A percentile compares a stretch with the other conserved stretches of the same genome.
Evolutionary conservation across 2,113 vertebrate species (phyloP).

Genomic region (Centropus unirufus): DNA sequence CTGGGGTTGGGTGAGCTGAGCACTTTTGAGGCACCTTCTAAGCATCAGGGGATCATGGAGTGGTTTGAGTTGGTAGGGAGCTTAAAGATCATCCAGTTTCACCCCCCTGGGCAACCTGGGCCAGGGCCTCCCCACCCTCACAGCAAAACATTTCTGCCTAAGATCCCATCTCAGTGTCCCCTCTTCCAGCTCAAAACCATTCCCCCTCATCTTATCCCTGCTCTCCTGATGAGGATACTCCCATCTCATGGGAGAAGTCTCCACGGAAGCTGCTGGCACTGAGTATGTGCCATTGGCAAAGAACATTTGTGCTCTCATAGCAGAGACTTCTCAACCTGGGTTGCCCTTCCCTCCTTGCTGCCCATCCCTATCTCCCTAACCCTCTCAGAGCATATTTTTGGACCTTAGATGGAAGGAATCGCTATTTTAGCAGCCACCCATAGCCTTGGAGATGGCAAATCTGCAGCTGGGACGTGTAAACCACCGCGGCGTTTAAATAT

Average conservation of each 20-base stretch:
- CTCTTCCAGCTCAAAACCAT: no score
- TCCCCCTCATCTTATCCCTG: no score
- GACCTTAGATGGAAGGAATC: neutral
- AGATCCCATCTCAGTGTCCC: no score
- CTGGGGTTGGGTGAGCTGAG: neutral
- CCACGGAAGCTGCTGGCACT: neutral
- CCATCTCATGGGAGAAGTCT: neutral
- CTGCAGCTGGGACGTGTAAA: neutral
- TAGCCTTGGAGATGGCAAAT: neutral
- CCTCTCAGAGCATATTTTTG: rapidly evolving
- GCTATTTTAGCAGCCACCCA: neutral
- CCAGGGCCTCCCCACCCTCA: no score
- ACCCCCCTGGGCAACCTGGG: no score
- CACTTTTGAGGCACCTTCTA: neutral
- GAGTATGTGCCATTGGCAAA: rapidly evolving
- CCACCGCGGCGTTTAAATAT: neutral
- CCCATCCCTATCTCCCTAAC: rapidly evolving
- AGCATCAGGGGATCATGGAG: no score
- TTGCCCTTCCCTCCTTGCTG: neutral
- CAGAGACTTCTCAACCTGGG: neutral
- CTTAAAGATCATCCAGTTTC: no score
- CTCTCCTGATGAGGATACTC: neutral
- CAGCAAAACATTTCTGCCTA: no score
- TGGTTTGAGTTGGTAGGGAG: no score
- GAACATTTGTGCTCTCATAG: neutral